phyloP scores from a whole-genome alignment of 2,888 invertebrate genomes.

The Dasypogon diadema region DNA sequence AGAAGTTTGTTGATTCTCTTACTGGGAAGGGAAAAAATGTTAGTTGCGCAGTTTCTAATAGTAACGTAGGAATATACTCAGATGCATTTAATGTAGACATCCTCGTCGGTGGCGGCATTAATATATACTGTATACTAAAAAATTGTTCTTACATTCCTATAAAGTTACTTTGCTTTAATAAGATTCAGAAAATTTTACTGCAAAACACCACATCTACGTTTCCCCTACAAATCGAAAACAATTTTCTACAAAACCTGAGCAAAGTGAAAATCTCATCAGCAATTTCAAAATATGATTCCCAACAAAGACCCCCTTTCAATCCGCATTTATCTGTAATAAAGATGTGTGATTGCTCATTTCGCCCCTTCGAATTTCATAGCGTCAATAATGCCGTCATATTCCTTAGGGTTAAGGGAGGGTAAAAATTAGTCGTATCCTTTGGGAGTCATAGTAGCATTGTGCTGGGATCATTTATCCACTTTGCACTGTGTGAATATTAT shows the following conservation, averaged over 20 bases:
- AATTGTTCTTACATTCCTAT: no score
- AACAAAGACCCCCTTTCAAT: not conserved
- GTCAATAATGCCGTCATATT: conserved; percentile 37
- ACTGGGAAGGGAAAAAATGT: no score
- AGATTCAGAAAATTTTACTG: no score
- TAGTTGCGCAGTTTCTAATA: no score
- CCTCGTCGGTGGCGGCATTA: no score
- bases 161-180: no score
- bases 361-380: conserved; percentile 18
- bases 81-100: no score
- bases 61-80: no score
- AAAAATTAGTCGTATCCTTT: conserved; percentile 47
- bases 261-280: conserved; percentile 25
- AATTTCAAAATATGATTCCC: not conserved
- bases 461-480: conserved; percentile 51
- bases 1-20: no score
- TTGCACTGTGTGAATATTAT: conserved; percentile 43
- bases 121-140: no score
- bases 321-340: conserved; percentile 44
- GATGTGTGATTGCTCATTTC: conserved; percentile 44
- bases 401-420: conserved; percentile 35
- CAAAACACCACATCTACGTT: no score
- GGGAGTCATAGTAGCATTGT: conserved; percentile 47
- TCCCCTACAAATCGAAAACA: no score
- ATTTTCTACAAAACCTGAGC: not conserved